Evolutionary conservation across 2,113 vertebrate genomes (phyloP), one percentile per base, ranked within the genome.

Genomic region (Scophthalmus maximus): DNA sequence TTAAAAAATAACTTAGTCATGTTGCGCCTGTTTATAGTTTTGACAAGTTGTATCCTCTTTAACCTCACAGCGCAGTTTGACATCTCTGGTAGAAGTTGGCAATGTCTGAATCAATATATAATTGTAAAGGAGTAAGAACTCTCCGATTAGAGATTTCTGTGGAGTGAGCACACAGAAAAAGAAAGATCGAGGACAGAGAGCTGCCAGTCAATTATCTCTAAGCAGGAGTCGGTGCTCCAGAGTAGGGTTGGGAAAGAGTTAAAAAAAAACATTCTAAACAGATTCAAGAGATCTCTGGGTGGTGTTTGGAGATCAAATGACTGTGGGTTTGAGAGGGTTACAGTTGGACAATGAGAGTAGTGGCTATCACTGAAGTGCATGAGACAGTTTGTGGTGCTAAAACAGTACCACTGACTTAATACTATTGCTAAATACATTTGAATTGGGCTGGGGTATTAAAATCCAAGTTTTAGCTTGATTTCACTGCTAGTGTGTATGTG

Each of bases 401-500:
- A 32, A 32, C 5, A 36, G 38, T 18, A 22, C 4, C 8, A 34
- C 7, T 29, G 17, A 53, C 17, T 64, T 26, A 36, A 29, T 66
- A 3, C 26, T 55, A 4, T 40, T 44, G 2, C 11, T 26, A 5
- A 55, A 51, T 40, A 17, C 8, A 49, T 29, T 74, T 61, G 30
- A 50, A 38, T 46, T 9, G 5, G 51, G 5, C 4, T 32, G 10
- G 23, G 17, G 70, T 20, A 68, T 52, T 17, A 56, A n/a, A n/a
- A n/a, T n/a, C n/a, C 69, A 6, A n/a, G 3, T 61, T 64, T 30
- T n/a, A n/a, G 11, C 6, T 12, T 53, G 12, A 32, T 40, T 73
- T 68, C 6, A 63, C 40, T 70, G n/a, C n/a, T n/a, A n/a, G n/a
- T n/a, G 51, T 47, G 26, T 81, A 8, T 67, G 9, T 69, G 2